Base-by-base conservation (phyloP, 2,113 vertebrate species). In the Semicossyphus pulcher region DNA sequence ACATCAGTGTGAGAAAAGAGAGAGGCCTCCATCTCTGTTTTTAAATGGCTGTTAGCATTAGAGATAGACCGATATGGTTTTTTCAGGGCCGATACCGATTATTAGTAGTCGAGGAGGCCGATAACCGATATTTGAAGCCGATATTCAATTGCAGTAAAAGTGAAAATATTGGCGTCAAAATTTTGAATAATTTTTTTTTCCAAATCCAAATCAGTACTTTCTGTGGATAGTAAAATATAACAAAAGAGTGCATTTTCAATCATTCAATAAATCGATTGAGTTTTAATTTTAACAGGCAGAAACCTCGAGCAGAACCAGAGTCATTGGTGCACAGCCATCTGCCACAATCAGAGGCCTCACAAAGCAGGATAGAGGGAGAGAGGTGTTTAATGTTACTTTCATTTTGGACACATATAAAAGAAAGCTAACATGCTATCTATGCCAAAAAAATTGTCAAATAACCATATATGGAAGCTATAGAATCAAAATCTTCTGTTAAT, bases 251-350 rank as follows among this genome's bases (percentile, higher is more conserved):
- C 39, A 9, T 49, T 49, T 49, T n/a, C n/a, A n/a, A 14, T 25
- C 23, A 23, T 25, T 23, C 23, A 16, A 53, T 29, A 18, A 54
- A 14, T n/a, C 63, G 60, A 86, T 84, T 75, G 88, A 86, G 88
- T 76, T 67, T 45, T 61, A 60, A 75, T 85, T 89, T 86, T 85
- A 89, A 88, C 71, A 77, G 65, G 74, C 78, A 49, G 72, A 92
- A 89, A 81, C 80, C 76, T 74, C 7, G 6, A 42, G 39, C 5
- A n/a, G 39, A 42, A 20, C 41, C 41, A 44, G 41, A 41, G 14
- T 15, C 37, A 41, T 16, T 41, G 37, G 15, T 41, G 2, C 6
- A 8, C 18, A n/a, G 18, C 41, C 41, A 44, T 44, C 41, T n/a
- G 41, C 41, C 7, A 9, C 7, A 2, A n/a, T n/a, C n/a, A n/a